A percentile compares a stretch with the other conserved stretches of the same genome.
Conservation (phyloP, 1,140 invertebrate species). For the Gonioctena quinquepunctata region DNA sequence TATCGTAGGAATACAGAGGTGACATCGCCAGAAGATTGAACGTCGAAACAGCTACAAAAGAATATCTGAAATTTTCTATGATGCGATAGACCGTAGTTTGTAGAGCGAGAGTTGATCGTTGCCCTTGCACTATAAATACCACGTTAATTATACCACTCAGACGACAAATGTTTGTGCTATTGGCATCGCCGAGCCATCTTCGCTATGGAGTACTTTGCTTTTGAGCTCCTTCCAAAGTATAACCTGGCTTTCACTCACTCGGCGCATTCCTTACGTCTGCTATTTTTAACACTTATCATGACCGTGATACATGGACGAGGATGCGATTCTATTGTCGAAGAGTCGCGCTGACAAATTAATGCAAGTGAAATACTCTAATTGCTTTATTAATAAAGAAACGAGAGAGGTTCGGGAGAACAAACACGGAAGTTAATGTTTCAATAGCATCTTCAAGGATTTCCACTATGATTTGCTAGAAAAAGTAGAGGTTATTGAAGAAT, state of each 20-base stretch:
- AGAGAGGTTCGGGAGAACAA: too few relatives aligned
- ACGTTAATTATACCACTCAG: conserved; percentile 49
- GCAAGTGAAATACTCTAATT: too few relatives aligned
- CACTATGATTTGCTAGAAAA: too few relatives aligned
- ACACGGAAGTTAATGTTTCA: too few relatives aligned
- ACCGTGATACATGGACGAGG: neutral
- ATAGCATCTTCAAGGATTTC: too few relatives aligned
- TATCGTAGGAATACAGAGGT: neutral
- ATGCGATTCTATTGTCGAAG: neutral
- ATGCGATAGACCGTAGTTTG: neutral
- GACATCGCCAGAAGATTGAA: neutral
- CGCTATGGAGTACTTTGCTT: conserved; percentile 41
- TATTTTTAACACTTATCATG: conserved; percentile 11
- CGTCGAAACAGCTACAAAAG: neutral
- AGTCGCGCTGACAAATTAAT: neutral
- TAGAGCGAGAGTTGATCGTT: conserved; percentile 36
- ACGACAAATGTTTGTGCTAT: conserved; percentile 44
- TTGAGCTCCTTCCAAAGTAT: conserved; percentile 43
- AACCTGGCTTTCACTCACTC: conserved; percentile 42
- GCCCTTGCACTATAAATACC: conserved; percentile 50
- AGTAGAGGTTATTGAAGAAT: too few relatives aligned
- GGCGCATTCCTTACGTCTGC: conserved; percentile 29
- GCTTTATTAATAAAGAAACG: too few relatives aligned
- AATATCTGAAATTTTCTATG: conserved; percentile 7
- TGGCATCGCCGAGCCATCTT: conserved; percentile 20